phyloP scores from a whole-genome alignment of 2,113 vertebrate genomes.

The Macquaria australasica region DNA sequence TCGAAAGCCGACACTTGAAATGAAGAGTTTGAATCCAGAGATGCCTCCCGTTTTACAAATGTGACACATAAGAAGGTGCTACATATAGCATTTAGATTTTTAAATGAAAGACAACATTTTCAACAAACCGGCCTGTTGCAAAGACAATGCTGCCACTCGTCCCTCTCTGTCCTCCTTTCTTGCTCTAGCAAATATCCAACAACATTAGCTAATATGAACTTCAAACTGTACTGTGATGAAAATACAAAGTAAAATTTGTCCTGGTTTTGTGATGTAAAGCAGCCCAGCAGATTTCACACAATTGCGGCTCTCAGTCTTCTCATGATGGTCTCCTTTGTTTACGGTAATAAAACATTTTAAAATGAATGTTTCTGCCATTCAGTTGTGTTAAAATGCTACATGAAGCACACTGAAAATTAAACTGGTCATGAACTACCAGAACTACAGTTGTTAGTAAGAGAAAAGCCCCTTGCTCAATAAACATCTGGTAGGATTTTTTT shows the following conservation, averaged over 20 bases:
- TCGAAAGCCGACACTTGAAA: background rate
- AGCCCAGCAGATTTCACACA: background rate
- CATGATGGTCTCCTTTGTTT: constrained; percentile 16
- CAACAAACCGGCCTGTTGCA: background rate
- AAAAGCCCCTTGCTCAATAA: constrained; percentile 25
- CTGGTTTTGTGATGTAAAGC: constrained; percentile 8
- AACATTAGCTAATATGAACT: background rate
- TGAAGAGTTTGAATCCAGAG: background rate
- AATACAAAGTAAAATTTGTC: background rate
- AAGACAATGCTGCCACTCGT: background rate
- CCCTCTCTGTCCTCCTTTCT: background rate
- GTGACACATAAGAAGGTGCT: constrained; percentile 18
- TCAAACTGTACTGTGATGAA: constrained; percentile 22
- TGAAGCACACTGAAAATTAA: constrained; percentile 20
- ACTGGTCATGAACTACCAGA: background rate
- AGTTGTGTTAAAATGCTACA: constrained; percentile 61
- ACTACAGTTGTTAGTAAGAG: constrained; percentile 14
- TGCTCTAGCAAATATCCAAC: background rate
- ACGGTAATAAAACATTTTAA: background rate
- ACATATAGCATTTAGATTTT: constrained; percentile 28
- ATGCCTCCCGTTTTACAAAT: background rate
- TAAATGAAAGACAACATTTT: constrained; percentile 16
- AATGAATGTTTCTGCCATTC: background rate
- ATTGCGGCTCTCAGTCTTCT: background rate
- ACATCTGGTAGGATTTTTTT: constrained; percentile 7